These are phyloP conservation scores for Centropristis striata DNA, from an alignment of 2,113 vertebrate genomes.

Conservation along the genomic window DNA sequence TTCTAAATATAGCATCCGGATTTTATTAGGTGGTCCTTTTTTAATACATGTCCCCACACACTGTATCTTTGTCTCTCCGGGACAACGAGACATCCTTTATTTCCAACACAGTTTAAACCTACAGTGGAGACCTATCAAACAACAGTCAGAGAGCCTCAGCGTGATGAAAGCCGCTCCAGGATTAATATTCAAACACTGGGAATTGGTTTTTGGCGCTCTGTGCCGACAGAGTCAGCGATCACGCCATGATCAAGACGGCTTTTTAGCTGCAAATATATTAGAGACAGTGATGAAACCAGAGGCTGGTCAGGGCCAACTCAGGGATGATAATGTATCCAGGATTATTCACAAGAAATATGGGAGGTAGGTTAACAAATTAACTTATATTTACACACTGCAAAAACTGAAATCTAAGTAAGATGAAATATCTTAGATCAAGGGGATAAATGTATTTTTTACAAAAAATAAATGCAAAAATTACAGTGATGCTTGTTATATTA, in stretches of 20 bases:
- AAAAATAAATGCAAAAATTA: too few species aligned
- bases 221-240: constrained; percentile 69
- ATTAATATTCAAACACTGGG: constrained; percentile 80
- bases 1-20: too few species aligned
- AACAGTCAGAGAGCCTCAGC: constrained; percentile 24
- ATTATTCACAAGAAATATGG: not conserved
- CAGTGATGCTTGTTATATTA: too few species aligned
- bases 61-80: too few species aligned
- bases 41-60: too few species aligned
- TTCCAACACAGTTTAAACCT: constrained; percentile 7
- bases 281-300: constrained; percentile 27
- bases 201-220: constrained; percentile 57
- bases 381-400: too few species aligned
- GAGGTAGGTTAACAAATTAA: not conserved
- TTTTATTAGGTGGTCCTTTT: too few species aligned
- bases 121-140: constrained; percentile 59
- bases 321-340: not conserved
- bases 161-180: constrained; percentile 72
- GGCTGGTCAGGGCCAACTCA: constrained; percentile 14
- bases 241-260: constrained; percentile 78
- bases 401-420: too few species aligned
- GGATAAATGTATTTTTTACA: too few species aligned
- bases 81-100: too few species aligned
- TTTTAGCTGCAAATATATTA: constrained; percentile 69
- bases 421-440: too few species aligned